Conservation (phyloP, 2,888 invertebrate genomes). For the Chrysotoxum bicinctum region DNA sequence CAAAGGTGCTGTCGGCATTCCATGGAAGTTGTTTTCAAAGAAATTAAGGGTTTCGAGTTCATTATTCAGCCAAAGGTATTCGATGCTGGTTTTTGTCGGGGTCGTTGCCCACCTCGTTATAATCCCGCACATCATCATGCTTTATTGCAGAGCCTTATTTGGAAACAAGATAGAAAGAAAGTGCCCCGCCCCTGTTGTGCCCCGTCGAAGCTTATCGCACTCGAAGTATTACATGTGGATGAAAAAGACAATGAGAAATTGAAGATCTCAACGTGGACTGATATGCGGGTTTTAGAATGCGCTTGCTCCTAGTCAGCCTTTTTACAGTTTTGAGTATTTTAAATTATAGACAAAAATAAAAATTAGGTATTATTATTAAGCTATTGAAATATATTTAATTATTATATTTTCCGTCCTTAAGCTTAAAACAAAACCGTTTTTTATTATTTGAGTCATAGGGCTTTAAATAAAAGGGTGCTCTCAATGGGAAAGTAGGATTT, state of each 20-base stretch:
- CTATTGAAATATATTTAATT: conserved; percentile 10
- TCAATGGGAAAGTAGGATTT: too few relatives aligned
- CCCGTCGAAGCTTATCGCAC: conserved; percentile 85
- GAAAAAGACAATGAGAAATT: conserved; percentile 85
- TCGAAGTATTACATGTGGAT: conserved; percentile 86
- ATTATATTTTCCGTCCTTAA: conserved; percentile 50
- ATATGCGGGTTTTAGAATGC: conserved; percentile 88
- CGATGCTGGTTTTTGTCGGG: conserved; percentile 88
- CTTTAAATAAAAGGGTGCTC: neutral
- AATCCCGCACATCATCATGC: conserved; percentile 89
- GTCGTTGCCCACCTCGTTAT: conserved; percentile 86
- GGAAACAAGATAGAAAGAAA: conserved; percentile 84
- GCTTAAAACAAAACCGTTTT: conserved; percentile 8
- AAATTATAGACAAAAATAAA: neutral
- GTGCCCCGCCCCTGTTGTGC: conserved; percentile 86
- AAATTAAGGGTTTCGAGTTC: conserved; percentile 85
- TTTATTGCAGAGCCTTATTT: conserved; percentile 86
- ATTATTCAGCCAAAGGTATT: conserved; percentile 87
- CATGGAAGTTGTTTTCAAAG: conserved; percentile 86
- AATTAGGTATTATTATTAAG: neutral
- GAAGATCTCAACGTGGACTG: conserved; percentile 86
- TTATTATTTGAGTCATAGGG: neutral
- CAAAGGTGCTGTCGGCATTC: conserved; percentile 86
- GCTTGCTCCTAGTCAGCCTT: conserved; percentile 84
- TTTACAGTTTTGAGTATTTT: conserved; percentile 5